Conservation (phyloP, 2,113 vertebrate genomes). For the Antechinus stuartii region DNA sequence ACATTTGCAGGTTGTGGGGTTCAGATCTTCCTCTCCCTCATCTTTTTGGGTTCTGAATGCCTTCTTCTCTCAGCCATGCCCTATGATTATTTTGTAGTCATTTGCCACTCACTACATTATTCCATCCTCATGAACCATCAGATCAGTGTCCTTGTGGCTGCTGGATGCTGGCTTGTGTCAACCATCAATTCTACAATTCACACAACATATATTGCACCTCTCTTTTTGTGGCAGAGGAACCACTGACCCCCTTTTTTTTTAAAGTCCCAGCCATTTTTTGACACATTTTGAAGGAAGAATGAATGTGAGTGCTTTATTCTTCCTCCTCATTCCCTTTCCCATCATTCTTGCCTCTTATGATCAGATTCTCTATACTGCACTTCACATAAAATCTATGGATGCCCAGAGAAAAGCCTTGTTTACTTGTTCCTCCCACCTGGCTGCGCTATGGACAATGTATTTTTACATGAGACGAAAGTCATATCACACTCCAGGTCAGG, state of each 20-base stretch:
- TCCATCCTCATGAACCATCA: not conserved
- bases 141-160: not conserved
- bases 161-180: not conserved
- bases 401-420: not conserved
- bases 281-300: not conserved
- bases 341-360: slow-evolving; percentile 5
- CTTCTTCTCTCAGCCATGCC: not conserved
- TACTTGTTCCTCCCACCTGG: not conserved
- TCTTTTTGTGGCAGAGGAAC: not conserved
- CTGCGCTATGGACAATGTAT: not conserved
- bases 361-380: not conserved
- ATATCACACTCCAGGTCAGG: slow-evolving; percentile 34
- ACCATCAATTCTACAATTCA: not conserved
- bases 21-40: not conserved
- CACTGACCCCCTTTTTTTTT: not conserved
- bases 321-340: slow-evolving; percentile 7
- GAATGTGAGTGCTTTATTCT: not conserved
- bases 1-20: not conserved
- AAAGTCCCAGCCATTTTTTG: not conserved
- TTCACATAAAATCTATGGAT: not conserved
- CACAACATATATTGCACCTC: not conserved
- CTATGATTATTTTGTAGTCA: not conserved
- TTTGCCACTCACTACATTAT: not conserved
- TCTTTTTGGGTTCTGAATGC: not conserved
- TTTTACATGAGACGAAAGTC: slow-evolving; percentile 34